phyloP scores from a whole-genome alignment of 2,113 vertebrate genomes.

The Tupaia tana region DNA sequence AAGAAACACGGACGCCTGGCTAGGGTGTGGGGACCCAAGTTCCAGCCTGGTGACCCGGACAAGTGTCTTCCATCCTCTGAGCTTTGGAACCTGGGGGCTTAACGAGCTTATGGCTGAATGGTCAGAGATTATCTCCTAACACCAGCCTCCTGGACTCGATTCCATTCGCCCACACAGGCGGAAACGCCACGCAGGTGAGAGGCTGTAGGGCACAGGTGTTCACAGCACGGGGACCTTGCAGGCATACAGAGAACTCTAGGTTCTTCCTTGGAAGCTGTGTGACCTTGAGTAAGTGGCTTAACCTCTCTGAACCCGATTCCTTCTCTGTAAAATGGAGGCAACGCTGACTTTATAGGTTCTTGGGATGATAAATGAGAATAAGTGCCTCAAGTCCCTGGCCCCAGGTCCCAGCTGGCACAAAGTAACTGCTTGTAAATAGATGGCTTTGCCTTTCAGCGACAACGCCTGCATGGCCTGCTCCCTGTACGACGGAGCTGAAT shows the following conservation, averaged over 20 bases:
- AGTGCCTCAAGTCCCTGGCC: background rate
- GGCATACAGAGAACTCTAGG: background rate
- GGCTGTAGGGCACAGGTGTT: background rate
- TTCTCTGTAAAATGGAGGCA: background rate
- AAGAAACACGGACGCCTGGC: background rate
- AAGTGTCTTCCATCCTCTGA: background rate
- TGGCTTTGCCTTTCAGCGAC: background rate
- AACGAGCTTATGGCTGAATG: background rate
- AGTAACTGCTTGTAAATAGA: background rate
- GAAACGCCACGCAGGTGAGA: background rate
- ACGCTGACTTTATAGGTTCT: background rate
- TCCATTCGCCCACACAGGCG: background rate
- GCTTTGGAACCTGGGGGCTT: background rate
- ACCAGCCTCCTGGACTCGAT: background rate
- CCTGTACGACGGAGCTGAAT: background rate
- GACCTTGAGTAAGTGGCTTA: background rate
- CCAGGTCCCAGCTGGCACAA: background rate
- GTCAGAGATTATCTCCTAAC: background rate
- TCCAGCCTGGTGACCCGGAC: background rate
- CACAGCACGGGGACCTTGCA: background rate
- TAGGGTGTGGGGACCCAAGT: background rate
- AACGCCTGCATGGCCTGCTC: background rate
- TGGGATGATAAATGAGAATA: background rate
- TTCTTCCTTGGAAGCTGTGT: background rate
- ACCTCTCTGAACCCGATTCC: conserved; percentile 5